These are phyloP conservation scores for Caenorhabditis sp. DNA, from an alignment of 2,888 invertebrate species.

Conservation along the genomic window DNA sequence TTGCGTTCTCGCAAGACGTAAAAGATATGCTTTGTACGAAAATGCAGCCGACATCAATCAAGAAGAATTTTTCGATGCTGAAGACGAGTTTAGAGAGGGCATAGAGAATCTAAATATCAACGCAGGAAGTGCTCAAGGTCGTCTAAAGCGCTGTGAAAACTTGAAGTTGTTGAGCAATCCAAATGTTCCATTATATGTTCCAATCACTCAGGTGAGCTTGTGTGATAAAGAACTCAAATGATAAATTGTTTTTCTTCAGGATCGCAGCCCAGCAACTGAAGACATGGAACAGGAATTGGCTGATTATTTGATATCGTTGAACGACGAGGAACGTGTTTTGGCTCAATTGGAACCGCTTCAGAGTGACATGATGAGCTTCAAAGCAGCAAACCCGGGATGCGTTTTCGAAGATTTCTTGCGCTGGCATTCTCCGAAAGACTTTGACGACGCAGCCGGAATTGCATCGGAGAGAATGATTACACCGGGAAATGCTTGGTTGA, in stretches of 20 bases:
- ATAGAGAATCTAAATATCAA: neutral
- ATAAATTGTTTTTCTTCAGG: conserved; percentile 75
- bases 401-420: conserved; percentile 92
- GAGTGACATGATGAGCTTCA: conserved; percentile 98
- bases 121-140: conserved; percentile 3
- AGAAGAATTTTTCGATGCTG: conserved; percentile 7
- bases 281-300: conserved; percentile 93
- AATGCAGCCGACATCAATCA: conserved; percentile 7
- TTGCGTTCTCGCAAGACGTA: conserved; percentile 75
- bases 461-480: conserved; percentile 78
- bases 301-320: conserved; percentile 85
- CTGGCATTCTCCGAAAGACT: conserved; percentile 97
- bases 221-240: neutral
- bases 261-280: conserved; percentile 94
- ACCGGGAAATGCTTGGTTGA: conserved; percentile 89
- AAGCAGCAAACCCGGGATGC: conserved; percentile 92
- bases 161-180: conserved; percentile 69
- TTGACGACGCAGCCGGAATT: conserved; percentile 77
- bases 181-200: conserved; percentile 82
- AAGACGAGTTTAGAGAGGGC: conserved; percentile 77
- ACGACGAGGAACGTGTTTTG: conserved; percentile 85
- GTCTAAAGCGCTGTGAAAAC: neutral
- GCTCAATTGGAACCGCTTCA: conserved; percentile 93
- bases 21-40: conserved; percentile 44
- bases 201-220: conserved; percentile 79